Evolutionary conservation across 2,888 invertebrate species (phyloP).

Genomic region (Pseudanteris insignis): DNA sequence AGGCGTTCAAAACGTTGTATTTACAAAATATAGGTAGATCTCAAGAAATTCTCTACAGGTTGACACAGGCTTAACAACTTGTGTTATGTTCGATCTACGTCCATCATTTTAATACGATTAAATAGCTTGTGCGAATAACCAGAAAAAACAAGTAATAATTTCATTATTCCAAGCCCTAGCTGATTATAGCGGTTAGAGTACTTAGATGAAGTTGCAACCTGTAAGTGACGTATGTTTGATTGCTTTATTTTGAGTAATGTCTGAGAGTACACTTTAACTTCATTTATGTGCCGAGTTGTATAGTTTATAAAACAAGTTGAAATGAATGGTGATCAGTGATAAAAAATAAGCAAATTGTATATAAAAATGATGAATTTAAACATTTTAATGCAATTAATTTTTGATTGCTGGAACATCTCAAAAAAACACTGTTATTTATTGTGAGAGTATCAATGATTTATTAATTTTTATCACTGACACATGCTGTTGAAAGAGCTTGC

Average conservation of each 20-base stretch:
- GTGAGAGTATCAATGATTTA: slow-evolving; percentile 43
- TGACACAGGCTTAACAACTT: slow-evolving; percentile 1
- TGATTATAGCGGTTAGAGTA: slow-evolving; percentile 10
- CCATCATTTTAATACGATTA: slow-evolving; percentile 6
- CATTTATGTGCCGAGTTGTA: slow-evolving; percentile 56
- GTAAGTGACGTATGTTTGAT: too few species aligned
- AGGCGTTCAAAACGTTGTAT: slow-evolving; percentile 9
- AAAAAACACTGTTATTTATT: too few species aligned
- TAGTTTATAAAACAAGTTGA: slow-evolving; percentile 58
- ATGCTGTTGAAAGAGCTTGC: slow-evolving; percentile 45
- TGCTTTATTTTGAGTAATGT: slow-evolving; percentile 46
- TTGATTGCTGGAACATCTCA: background rate
- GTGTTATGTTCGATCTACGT: slow-evolving; percentile 3
- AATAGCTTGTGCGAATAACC: slow-evolving; percentile 8
- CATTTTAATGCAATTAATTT: too few species aligned
- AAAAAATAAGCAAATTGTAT: slow-evolving; percentile 45
- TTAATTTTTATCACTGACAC: slow-evolving; percentile 48
- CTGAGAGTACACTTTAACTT: slow-evolving; percentile 38
- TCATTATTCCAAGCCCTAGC: slow-evolving; percentile 28
- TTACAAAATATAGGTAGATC: slow-evolving; percentile 11
- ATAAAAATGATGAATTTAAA: background rate
- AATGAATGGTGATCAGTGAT: slow-evolving; percentile 47
- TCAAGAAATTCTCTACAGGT: slow-evolving; percentile 19
- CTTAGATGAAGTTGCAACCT: slow-evolving; percentile 14
- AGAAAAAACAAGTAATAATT: slow-evolving; percentile 18